Evolutionary conservation across 2,797 vertebrate genomes (phyloP).

Genomic region (Pseudopleuronectes americanus): DNA sequence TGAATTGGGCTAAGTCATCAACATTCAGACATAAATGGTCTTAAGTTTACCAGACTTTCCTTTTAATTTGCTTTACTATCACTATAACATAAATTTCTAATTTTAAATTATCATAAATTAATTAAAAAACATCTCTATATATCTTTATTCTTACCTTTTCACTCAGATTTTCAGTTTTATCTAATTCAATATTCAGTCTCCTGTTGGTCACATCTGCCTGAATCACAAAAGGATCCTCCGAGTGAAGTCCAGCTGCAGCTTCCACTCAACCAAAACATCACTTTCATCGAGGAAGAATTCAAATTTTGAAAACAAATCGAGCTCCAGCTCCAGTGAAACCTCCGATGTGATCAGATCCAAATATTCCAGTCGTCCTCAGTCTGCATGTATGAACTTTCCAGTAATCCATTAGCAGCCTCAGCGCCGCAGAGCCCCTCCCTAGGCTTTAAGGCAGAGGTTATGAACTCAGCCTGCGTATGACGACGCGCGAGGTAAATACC

Average conservation of each 20-base stretch:
- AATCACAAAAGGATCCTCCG: constrained; percentile 19
- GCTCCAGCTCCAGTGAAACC: neutral
- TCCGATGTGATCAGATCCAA: constrained; percentile 21
- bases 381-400: constrained; percentile 44
- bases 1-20: neutral
- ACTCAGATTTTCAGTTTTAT: neutral
- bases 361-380: constrained; percentile 29
- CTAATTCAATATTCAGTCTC: constrained; percentile 25
- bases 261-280: neutral
- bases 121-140: neutral
- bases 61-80: neutral
- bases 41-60: no score
- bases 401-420: constrained; percentile 52
- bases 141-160: constrained; percentile 63
- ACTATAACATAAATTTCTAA: neutral
- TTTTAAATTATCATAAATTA: accelerated
- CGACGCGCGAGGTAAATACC: constrained; percentile 31
- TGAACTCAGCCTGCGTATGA: constrained; percentile 41
- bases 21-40: no score
- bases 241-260: constrained; percentile 26
- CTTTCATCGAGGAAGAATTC: neutral
- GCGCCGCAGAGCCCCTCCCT: constrained; percentile 67
- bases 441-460: constrained; percentile 52
- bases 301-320: constrained; percentile 6
- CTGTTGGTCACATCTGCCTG: constrained; percentile 46